phyloP scores from a whole-genome alignment of 2,113 vertebrate genomes.

The Sceloporus tristichus region DNA sequence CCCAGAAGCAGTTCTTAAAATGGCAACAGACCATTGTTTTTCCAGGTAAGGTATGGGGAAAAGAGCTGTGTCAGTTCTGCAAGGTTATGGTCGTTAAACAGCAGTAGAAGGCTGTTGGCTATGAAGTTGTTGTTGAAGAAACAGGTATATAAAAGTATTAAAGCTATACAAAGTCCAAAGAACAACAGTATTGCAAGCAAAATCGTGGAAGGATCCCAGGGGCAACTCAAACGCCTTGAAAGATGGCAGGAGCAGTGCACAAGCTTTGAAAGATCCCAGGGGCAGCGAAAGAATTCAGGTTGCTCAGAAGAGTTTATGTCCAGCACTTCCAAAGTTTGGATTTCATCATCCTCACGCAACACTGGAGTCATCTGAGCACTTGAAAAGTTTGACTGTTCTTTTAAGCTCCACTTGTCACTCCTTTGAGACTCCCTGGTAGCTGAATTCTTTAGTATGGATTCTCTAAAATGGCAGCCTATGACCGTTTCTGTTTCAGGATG shows the following conservation, averaged over 20 bases:
- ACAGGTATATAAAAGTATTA: constrained; percentile 8
- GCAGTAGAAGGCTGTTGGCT: neutral
- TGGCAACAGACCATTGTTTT: constrained; percentile 2
- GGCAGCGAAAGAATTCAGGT: neutral
- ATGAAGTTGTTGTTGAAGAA: constrained; percentile 34
- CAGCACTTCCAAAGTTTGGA: neutral
- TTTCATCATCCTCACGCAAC: neutral
- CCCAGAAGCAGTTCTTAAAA: constrained; percentile 33
- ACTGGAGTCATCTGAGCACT: neutral
- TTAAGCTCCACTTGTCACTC: neutral
- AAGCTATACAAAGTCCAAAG: constrained; percentile 26
- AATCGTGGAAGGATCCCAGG: constrained; percentile 35
- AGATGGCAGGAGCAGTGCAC: constrained; percentile 23
- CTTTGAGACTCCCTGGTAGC: constrained; percentile 18
- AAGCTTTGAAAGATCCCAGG: constrained; percentile 34
- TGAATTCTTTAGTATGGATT: neutral
- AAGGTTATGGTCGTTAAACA: constrained; percentile 13
- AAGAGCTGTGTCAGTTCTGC: constrained; percentile 18
- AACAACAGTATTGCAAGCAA: constrained; percentile 14
- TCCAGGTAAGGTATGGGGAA: constrained; percentile 19
- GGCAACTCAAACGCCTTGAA: neutral
- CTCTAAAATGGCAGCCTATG: neutral
- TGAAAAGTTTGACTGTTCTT: neutral
- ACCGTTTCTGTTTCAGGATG: constrained; percentile 15
- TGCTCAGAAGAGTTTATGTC: neutral